Base-by-base conservation (phyloP, 2,113 vertebrate species). In the Spizaetus ornatus region DNA sequence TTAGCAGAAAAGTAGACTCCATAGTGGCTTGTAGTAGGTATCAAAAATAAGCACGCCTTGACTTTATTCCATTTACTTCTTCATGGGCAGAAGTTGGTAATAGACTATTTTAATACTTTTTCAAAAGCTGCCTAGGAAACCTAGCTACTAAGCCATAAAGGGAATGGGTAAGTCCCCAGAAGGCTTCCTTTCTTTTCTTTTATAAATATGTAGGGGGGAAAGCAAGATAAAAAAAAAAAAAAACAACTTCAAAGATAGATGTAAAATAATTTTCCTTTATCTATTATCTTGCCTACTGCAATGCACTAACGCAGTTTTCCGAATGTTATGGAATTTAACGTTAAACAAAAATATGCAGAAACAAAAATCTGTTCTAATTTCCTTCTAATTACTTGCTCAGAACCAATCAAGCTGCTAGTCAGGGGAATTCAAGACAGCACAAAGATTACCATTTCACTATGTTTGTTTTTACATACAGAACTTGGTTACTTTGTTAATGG, bases 291-390 rank as follows among this genome's bases (percentile, higher is more conserved):
- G 66, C 53, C 48, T 91, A 47, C 55, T 81, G 59, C n/a, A 86
- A 83, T 25, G 10, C 34, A 81, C 50, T 78, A 27, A 78, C 90
- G n/a, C 48, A 74, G 38, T 88, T 92, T 77, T 59, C 59, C 2
- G 9, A 62, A 78, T 67, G 47, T 82, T 93, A 82, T 9, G 26
- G 73, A 94, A 94, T 95, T 84, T 88, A 88, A 86, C 0, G 2
- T 96, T 96, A 95, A 97, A 91, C 47, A 94, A 95, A 95, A 97
- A 80, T 87, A 97, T 93, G 53, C 58, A 86, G 93, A 94, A 95
- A 73, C 43, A 82, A 88, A 94, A 90, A 77, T 86, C 62, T 55
- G 20, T 77, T 95, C 69, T 91, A 73, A 95, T 96, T 93, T 90
- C 38, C 23, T 48, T 67, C 59, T 95, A 96, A 96, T 95, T 91